Evolutionary conservation across 2,113 vertebrate species (phyloP), one percentile per base, ranked within the genome.

Genomic region (Tringa solitaria): DNA sequence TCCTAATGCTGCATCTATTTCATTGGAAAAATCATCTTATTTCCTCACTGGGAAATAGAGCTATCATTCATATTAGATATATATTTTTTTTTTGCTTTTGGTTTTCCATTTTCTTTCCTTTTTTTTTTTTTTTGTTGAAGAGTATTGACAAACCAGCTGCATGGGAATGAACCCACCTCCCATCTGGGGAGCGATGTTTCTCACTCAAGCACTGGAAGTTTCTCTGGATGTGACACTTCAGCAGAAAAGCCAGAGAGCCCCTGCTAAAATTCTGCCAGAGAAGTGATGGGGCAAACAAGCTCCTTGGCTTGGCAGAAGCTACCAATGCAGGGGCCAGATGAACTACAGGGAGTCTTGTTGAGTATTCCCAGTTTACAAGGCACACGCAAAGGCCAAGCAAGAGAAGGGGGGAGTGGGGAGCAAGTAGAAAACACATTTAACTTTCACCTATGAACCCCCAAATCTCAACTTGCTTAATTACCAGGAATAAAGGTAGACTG

Each of bases 401-500:
- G 53, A 81, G 32, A 69, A 73, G 5, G 4, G 10, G 22, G 26
- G 11, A n/a, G 22, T 23, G 37, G 23, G 23, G 5, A 70, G 15
- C 32, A 86, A 94, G 39, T 1, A 93, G 14, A 77, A 90, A 84
- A 76, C 3, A 54, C 51, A 35, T 37, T 37, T 51, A 72, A 46
- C 48, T 69, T 81, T 30, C 51, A 18, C 39, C 26, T 35, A 33
- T 65, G 60, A 93, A 37, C 20, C 23, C 76, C 51, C 51, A 75
- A 24, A 81, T 22, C 46, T 18, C 26, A 30, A 63, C 35, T 68
- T 45, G 80, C 20, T 53, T 35, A 26, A 93, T 98, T 97, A 99
- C 99, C 99, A 32, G 99, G 99, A 63, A 99, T 82, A 70, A 99
- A 98, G 1, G 99, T 98, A 35, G 98, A 90, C 54, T 99, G 98